phyloP scores from a whole-genome alignment of 2,797 vertebrate species.

The Hemibagrus guttatus region DNA sequence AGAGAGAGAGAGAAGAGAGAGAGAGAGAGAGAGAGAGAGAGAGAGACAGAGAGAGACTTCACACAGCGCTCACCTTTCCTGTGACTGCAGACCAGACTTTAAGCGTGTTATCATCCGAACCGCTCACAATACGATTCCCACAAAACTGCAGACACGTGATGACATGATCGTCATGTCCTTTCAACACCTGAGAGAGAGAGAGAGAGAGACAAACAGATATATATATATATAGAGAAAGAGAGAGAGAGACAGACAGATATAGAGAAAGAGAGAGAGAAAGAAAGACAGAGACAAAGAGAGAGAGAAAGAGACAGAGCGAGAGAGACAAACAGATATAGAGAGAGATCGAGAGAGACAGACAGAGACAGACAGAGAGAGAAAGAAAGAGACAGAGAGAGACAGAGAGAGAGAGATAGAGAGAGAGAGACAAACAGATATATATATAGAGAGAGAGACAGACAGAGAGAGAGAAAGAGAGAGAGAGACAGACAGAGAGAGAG shows the following conservation, averaged over 20 bases:
- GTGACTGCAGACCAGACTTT: constrained; percentile 99
- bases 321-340: constrained; percentile 31
- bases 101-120: constrained; percentile 98
- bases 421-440: too few relatives aligned
- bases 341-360: constrained; percentile 26
- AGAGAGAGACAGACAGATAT: constrained; percentile 26
- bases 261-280: constrained; percentile 42
- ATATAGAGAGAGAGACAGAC: too few relatives aligned
- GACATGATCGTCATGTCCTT: constrained; percentile 98
- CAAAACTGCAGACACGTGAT: constrained; percentile 99
- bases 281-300: constrained; percentile 26
- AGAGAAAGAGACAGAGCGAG: constrained; percentile 34
- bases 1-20: too few relatives aligned
- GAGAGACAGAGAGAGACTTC: background rate
- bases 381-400: too few relatives aligned
- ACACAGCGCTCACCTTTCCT: constrained; percentile 84
- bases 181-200: constrained; percentile 85
- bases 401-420: too few relatives aligned
- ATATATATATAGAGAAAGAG: too few relatives aligned
- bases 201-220: constrained; percentile 28
- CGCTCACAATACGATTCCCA: constrained; percentile 96
- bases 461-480: background rate
- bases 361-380: constrained; percentile 4
- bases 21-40: background rate
- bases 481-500: constrained; percentile 30